Evolutionary conservation across 2,797 vertebrate genomes (phyloP).

Genomic region (Moxostoma hubbsi): DNA sequence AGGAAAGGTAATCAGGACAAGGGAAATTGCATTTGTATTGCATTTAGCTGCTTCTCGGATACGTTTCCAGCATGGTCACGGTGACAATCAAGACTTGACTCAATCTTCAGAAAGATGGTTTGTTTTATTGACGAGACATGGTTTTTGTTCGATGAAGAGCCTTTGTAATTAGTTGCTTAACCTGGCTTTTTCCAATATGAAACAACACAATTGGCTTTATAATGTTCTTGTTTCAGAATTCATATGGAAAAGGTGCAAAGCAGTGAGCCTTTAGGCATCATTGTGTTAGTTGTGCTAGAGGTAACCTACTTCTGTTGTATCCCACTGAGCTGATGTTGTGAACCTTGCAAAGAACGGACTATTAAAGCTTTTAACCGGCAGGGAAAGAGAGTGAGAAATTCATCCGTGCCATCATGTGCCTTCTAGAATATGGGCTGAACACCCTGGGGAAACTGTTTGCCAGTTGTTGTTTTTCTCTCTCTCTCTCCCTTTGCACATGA

Average conservation of each 20-base stretch:
- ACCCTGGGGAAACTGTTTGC: conserved; percentile 35
- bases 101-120: too few species aligned
- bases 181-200: conserved; percentile 55
- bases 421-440: conserved; percentile 26
- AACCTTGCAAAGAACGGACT: conserved; percentile 4
- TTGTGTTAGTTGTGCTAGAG: not conserved
- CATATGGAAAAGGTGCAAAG: conserved; percentile 33
- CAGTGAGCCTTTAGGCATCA: not conserved
- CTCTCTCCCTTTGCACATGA: conserved; percentile 59
- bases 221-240: conserved; percentile 55
- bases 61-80: conserved; percentile 51
- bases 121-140: conserved; percentile 23
- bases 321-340: conserved; percentile 1
- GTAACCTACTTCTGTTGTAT: not conserved
- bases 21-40: conserved; percentile 49
- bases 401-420: conserved; percentile 31
- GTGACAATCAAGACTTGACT: too few species aligned
- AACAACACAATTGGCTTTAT: conserved; percentile 59
- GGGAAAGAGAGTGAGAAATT: conserved; percentile 17
- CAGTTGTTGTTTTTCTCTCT: conserved; percentile 31
- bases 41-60: conserved; percentile 36
- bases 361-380: conserved; percentile 32
- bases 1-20: conserved; percentile 11
- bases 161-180: conserved; percentile 70
- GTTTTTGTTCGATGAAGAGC: conserved; percentile 55